phyloP scores from a whole-genome alignment of 2,113 vertebrate genomes.

The Holacanthus passer region DNA sequence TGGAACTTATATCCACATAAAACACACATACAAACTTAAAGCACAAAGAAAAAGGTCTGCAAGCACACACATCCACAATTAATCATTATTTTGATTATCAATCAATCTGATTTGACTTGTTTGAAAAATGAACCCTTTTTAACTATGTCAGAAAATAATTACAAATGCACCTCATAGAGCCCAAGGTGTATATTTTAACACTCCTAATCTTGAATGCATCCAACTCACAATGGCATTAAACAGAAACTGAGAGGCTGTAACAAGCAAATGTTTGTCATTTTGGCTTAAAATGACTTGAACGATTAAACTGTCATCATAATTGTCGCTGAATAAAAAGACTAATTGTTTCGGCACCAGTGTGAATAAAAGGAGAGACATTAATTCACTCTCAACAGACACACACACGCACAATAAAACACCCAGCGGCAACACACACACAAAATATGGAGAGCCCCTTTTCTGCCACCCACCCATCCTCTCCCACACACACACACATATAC shows the following conservation, averaged over 20 bases:
- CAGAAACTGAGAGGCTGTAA: neutral
- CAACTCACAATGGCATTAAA: neutral
- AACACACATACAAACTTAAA: too few relatives aligned
- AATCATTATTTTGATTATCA: neutral
- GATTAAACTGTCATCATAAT: neutral
- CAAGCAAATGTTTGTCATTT: neutral
- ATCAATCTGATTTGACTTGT: neutral
- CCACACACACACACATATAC: conserved; percentile 11
- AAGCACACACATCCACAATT: neutral
- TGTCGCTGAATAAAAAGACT: neutral
- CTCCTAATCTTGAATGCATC: neutral
- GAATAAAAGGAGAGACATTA: conserved; percentile 2
- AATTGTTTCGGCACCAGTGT: neutral
- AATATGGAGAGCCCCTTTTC: neutral
- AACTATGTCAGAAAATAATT: neutral
- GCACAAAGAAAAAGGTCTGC: neutral
- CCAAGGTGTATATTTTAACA: neutral
- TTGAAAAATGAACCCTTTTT: neutral
- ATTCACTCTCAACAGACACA: conserved; percentile 15
- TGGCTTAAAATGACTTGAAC: neutral
- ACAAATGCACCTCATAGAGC: neutral
- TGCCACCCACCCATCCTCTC: conserved; percentile 3
- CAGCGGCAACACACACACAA: conserved; percentile 5
- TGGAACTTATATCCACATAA: too few relatives aligned
- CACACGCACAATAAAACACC: conserved; percentile 16